Conservation (phyloP, 2,797 vertebrate genomes). For the Lycodopsis pacificus region DNA sequence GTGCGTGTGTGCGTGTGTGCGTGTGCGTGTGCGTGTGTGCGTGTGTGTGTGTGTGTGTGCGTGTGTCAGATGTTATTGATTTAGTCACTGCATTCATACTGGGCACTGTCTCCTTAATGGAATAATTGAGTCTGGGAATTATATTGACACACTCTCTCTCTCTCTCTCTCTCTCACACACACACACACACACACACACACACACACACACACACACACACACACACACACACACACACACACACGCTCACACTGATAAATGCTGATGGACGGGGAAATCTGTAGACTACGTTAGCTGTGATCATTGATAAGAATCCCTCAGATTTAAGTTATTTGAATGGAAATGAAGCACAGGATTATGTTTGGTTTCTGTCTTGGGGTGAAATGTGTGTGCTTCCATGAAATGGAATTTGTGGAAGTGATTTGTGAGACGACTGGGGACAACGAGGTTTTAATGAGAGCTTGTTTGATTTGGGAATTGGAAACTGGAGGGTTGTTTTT, state of each 20-base stretch:
- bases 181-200: too few relatives aligned
- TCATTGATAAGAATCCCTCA: slow-evolving; percentile 74
- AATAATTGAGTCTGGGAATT: slow-evolving; percentile 78
- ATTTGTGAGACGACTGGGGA: slow-evolving; percentile 65
- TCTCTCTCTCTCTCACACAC: too few relatives aligned
- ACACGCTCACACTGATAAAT: slow-evolving; percentile 30
- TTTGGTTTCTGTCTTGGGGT: slow-evolving; percentile 70
- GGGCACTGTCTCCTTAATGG: slow-evolving; percentile 75
- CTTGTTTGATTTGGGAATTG: slow-evolving; percentile 87
- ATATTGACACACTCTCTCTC: too few relatives aligned
- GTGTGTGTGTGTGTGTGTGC: slow-evolving; percentile 20
- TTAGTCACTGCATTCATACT: slow-evolving; percentile 70
- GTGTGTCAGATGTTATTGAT: slow-evolving; percentile 69
- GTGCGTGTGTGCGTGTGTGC: slow-evolving; percentile 31
- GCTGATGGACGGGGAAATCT: slow-evolving; percentile 46
- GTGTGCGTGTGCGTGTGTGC: slow-evolving; percentile 25
- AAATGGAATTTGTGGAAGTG: slow-evolving; percentile 77
- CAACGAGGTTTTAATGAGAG: slow-evolving; percentile 72
- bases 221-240: slow-evolving; percentile 1
- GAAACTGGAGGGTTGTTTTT: slow-evolving; percentile 68
- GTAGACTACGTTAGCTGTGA: slow-evolving; percentile 53
- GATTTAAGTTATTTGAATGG: slow-evolving; percentile 81
- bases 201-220: slow-evolving; percentile 6
- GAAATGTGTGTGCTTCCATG: slow-evolving; percentile 69
- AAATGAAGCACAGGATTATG: slow-evolving; percentile 83